Evolutionary conservation across 2,113 vertebrate genomes (phyloP).

Genomic region (Pygathrix nemaeus): DNA sequence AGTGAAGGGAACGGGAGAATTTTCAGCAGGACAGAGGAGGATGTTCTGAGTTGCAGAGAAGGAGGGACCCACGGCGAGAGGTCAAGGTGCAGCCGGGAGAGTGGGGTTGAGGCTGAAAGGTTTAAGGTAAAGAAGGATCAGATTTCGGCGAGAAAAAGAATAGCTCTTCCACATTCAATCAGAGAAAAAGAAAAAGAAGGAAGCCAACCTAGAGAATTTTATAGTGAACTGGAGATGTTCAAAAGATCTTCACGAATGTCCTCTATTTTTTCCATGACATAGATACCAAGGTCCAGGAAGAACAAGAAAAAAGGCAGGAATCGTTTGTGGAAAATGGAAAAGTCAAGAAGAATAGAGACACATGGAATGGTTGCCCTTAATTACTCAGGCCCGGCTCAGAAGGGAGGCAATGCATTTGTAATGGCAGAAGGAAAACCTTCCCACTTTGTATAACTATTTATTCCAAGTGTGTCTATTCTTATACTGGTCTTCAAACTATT

Average conservation of each 20-base stretch:
- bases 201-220: not conserved
- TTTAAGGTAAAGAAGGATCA: not conserved
- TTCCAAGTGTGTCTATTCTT: not conserved
- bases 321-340: not conserved
- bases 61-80: not conserved
- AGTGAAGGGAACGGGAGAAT: not conserved
- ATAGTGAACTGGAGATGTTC: not conserved
- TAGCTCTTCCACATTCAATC: not conserved
- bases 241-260: not conserved
- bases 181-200: not conserved
- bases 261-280: not conserved
- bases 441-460: not conserved
- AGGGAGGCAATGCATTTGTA: not conserved
- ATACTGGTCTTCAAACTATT: not conserved
- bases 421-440: not conserved
- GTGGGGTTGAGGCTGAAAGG: not conserved
- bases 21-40: not conserved
- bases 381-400: not conserved
- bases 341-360: not conserved
- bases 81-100: not conserved
- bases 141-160: not conserved
- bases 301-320: not conserved
- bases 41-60: not conserved
- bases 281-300: not conserved
- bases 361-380: not conserved